phyloP scores from a whole-genome alignment of 1,140 invertebrate species.

The Orius insidiosus region DNA sequence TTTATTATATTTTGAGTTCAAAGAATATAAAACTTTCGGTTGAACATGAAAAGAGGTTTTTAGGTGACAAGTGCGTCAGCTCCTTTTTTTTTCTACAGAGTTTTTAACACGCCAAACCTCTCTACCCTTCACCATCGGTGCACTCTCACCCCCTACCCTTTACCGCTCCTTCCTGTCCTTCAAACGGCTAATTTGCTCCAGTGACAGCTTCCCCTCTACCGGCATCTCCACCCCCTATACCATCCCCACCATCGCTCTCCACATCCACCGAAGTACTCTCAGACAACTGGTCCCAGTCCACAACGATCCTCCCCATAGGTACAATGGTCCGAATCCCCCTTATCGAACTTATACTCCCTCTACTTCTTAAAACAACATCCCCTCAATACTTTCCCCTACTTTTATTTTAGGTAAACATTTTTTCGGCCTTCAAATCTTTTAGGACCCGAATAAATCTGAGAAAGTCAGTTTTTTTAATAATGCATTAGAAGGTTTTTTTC shows the following conservation, averaged over 20 bases:
- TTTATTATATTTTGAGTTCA: no score
- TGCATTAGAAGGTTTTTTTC: no score
- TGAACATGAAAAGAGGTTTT: no score
- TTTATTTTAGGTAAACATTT: background rate
- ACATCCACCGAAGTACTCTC: background rate
- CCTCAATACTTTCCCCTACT: background rate
- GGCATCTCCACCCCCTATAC: background rate
- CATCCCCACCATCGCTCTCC: background rate
- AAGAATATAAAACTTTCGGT: no score
- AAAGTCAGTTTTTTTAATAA: no score
- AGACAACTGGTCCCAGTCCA: no score
- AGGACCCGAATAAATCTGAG: background rate
- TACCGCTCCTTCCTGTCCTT: conserved; percentile 2
- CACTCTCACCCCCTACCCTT: conserved; percentile 1
- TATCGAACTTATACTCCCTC: no score
- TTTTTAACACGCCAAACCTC: no score
- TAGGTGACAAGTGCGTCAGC: no score
- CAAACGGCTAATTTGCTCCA: background rate
- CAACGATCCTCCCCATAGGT: background rate
- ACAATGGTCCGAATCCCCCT: background rate
- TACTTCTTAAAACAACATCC: no score
- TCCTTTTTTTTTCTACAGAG: no score
- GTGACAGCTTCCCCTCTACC: background rate
- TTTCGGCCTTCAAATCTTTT: background rate
- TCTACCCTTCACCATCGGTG: no score